phyloP scores from a whole-genome alignment of 2,797 vertebrate species.

The Semotilus atromaculatus region DNA sequence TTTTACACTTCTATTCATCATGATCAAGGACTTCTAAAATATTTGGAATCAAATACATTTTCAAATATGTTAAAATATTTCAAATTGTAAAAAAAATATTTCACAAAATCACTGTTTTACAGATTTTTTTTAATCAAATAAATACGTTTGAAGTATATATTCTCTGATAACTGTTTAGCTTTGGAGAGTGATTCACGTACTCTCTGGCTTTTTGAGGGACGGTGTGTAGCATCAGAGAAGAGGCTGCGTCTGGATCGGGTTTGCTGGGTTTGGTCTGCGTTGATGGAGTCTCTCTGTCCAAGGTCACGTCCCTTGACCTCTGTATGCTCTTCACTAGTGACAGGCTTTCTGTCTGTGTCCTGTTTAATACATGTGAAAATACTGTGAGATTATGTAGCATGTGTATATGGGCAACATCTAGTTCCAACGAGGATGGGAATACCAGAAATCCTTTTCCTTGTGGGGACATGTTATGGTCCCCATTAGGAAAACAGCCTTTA shows the following conservation, averaged over 20 bases:
- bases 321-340: slow-evolving; percentile 45
- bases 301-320: slow-evolving; percentile 49
- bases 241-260: not conserved
- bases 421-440: not conserved
- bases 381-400: not conserved
- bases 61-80: too few species aligned
- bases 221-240: slow-evolving; percentile 14
- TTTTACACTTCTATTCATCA: not conserved
- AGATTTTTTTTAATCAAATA: not conserved
- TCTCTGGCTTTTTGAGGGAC: slow-evolving; percentile 18
- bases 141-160: not conserved
- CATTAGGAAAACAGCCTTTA: not conserved
- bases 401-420: not conserved
- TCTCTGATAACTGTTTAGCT: not conserved
- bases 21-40: not conserved
- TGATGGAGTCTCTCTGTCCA: slow-evolving; percentile 24
- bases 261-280: not conserved
- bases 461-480: too few species aligned
- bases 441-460: not conserved
- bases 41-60: too few species aligned
- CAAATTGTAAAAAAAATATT: too few species aligned
- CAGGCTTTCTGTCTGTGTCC: slow-evolving; percentile 57
- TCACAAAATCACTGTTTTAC: not conserved
- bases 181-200: slow-evolving; percentile 30
- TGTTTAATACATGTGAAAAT: slow-evolving; percentile 45